Percentiles rank a stretch among this genome's conserved stretches.
Evolutionary conservation across 2,113 vertebrate species (phyloP).

Genomic region (Argyrosomus japonicus): DNA sequence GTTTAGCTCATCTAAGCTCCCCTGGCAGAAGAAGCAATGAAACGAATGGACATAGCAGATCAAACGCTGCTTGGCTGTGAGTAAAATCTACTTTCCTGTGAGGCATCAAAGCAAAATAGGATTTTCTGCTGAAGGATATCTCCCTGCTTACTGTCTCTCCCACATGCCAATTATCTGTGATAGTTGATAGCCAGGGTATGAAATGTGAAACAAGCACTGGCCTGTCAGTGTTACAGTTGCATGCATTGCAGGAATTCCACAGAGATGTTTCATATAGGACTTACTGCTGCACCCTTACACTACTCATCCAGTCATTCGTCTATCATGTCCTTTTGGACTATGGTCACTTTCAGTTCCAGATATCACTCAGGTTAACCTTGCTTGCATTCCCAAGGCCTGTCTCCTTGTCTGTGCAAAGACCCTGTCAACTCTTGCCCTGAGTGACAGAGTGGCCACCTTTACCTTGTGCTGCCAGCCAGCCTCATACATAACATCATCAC

Average conservation of each 20-base stretch:
- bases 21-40: slow-evolving; percentile 54
- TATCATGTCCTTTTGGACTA: slow-evolving; percentile 8
- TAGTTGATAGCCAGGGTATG: slow-evolving; percentile 36
- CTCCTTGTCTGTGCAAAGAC: slow-evolving; percentile 47
- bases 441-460: slow-evolving; percentile 71
- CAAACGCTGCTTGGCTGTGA: slow-evolving; percentile 72
- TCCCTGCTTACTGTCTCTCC: slow-evolving; percentile 34
- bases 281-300: background rate
- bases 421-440: slow-evolving; percentile 57
- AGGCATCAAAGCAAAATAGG: slow-evolving; percentile 71
- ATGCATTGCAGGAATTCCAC: background rate
- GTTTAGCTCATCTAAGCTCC: slow-evolving; percentile 68
- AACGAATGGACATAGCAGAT: slow-evolving; percentile 75
- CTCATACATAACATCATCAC: slow-evolving; percentile 84
- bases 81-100: slow-evolving; percentile 75
- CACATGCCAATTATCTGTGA: slow-evolving; percentile 56
- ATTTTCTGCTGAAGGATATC: slow-evolving; percentile 67
- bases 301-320: slow-evolving; percentile 26
- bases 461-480: slow-evolving; percentile 78
- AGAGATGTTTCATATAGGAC: slow-evolving; percentile 3
- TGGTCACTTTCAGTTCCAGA: slow-evolving; percentile 56
- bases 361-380: slow-evolving; percentile 71
- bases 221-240: slow-evolving; percentile 22
- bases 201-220: slow-evolving; percentile 45
- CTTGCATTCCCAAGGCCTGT: slow-evolving; percentile 62